Percentiles rank a stretch among this genome's conserved stretches.
Conservation (phyloP, 2,888 invertebrate genomes). For the Drosophila paranaensis region DNA sequence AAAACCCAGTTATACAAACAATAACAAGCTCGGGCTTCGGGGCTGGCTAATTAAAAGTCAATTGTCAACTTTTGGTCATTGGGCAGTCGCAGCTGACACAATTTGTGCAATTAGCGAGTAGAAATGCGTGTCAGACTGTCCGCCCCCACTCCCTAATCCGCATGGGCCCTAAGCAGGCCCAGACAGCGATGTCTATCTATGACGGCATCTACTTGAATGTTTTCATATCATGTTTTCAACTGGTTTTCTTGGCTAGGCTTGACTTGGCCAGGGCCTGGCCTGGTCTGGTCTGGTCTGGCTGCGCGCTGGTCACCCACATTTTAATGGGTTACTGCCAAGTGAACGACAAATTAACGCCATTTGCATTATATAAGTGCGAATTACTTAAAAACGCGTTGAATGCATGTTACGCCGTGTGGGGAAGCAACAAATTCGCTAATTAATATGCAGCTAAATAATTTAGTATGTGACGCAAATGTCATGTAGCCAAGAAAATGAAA, state of each 20-base stretch:
- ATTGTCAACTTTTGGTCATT: constrained; percentile 64
- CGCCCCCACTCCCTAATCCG: constrained; percentile 6
- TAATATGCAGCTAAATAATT: constrained; percentile 69
- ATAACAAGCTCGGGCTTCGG: background rate
- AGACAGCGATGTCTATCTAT: constrained; percentile 23
- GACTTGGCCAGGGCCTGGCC: background rate
- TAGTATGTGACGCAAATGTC: constrained; percentile 56
- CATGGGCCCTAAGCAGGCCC: constrained; percentile 11
- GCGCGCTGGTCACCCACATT: constrained; percentile 61
- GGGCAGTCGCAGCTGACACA: constrained; percentile 53
- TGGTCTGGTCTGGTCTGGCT: constrained; percentile 23
- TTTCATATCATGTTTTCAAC: constrained; percentile 22
- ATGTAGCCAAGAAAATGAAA: constrained; percentile 23
- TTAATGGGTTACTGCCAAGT: constrained; percentile 57
- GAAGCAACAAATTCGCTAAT: constrained; percentile 45
- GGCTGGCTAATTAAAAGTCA: constrained; percentile 63
- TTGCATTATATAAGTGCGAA: constrained; percentile 59
- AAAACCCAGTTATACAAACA: constrained; percentile 19
- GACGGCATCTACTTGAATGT: constrained; percentile 28
- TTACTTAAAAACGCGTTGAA: constrained; percentile 30
- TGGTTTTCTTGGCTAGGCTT: constrained; percentile 25
- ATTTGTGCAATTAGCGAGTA: constrained; percentile 52
- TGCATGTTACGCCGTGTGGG: constrained; percentile 38
- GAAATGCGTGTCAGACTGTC: constrained; percentile 28
- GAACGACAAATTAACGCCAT: constrained; percentile 44